phyloP scores from a whole-genome alignment of 1,140 invertebrate genomes.

The Streblospio benedicti region DNA sequence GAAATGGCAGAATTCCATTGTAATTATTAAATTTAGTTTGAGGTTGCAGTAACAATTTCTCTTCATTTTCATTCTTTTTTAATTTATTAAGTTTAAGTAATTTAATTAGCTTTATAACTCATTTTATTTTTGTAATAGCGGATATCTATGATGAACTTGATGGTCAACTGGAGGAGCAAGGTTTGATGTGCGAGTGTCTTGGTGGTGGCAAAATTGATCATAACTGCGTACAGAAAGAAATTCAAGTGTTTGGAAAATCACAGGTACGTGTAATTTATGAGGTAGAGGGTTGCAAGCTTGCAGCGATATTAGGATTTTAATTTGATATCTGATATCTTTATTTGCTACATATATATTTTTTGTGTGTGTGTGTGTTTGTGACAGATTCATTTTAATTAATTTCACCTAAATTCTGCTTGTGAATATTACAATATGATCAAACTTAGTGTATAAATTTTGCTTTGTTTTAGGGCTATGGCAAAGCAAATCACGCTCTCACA shows the following conservation, averaged over 20 bases:
- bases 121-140: constrained; percentile 49
- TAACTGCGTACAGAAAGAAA: constrained; percentile 60
- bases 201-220: constrained; percentile 79
- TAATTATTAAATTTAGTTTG: constrained; percentile 1
- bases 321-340: neutral
- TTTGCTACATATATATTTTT: neutral
- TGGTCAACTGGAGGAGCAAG: constrained; percentile 47
- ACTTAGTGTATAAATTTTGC: neutral
- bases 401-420: neutral
- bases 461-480: constrained; percentile 63
- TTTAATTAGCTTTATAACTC: too few species aligned
- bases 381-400: neutral
- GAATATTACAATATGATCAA: neutral
- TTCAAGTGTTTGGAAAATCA: constrained; percentile 81
- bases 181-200: constrained; percentile 62
- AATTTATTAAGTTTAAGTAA: too few species aligned
- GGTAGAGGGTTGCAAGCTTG: too few species aligned
- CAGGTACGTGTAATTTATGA: constrained; percentile 51
- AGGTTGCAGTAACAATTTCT: too few species aligned
- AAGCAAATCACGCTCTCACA: constrained; percentile 70
- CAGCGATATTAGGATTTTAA: neutral
- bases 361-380: neutral
- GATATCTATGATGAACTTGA: constrained; percentile 61
- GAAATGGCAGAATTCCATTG: constrained; percentile 11
- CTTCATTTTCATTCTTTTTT: too few species aligned